Evolutionary conservation across 2,113 vertebrate species (phyloP).

Genomic region (Catharus minimus): DNA sequence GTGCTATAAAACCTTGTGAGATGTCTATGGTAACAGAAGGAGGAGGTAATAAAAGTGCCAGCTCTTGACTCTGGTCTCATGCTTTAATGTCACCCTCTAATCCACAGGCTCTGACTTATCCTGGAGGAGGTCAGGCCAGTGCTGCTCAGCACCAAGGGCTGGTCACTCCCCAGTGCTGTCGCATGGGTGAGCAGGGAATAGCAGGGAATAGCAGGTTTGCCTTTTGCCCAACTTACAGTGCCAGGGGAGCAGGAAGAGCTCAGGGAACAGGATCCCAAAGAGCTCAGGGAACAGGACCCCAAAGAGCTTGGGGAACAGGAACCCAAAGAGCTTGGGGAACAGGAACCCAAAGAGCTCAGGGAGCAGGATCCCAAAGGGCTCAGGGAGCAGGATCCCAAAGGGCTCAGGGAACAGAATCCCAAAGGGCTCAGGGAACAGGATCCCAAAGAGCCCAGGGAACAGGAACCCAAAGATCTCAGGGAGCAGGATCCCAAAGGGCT

Average conservation of each 20-base stretch:
- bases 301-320: not conserved
- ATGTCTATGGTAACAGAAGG: not conserved
- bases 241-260: not conserved
- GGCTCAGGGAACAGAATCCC: too few relatives aligned
- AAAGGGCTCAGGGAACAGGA: too few relatives aligned
- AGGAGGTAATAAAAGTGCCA: not conserved
- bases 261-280: not conserved
- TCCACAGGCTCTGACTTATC: not conserved
- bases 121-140: not conserved
- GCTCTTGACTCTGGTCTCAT: not conserved
- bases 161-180: not conserved
- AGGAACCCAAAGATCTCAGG: too few relatives aligned
- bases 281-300: not conserved
- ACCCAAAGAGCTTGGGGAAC: not conserved
- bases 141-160: not conserved
- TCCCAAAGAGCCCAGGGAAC: too few relatives aligned
- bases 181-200: fast-evolving
- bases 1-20: not conserved
- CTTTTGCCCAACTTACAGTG: not conserved
- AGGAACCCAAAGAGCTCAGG: too few relatives aligned
- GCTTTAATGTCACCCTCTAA: not conserved
- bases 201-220: not conserved
- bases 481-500: too few relatives aligned
- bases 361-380: too few relatives aligned
- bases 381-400: too few relatives aligned